Conservation (phyloP, 1,140 invertebrate genomes). For the Cydia amplana region DNA sequence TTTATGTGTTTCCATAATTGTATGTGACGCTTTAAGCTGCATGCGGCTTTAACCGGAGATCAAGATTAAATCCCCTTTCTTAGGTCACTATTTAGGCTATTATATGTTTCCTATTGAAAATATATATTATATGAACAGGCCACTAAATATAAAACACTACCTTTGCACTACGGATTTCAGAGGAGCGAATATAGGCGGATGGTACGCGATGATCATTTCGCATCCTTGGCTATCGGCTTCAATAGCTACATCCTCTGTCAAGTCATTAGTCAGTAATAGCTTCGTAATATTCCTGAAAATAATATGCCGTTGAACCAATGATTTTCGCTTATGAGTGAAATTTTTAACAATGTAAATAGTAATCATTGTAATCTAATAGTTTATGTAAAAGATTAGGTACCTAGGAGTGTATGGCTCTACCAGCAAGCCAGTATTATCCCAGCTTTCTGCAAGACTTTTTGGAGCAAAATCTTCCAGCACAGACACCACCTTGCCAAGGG, state of each 20-base stretch:
- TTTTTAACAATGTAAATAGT: not conserved
- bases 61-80: no score
- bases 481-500: constrained; percentile 81
- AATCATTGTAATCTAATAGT: no score
- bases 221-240: constrained; percentile 87
- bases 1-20: no score
- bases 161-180: constrained; percentile 92
- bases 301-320: not conserved
- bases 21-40: no score
- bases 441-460: constrained; percentile 86
- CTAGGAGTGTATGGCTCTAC: constrained; percentile 87
- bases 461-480: constrained; percentile 87
- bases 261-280: constrained; percentile 96
- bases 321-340: not conserved
- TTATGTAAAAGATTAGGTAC: constrained; percentile 42
- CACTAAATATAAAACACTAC: constrained; percentile 69
- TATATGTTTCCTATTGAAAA: no score
- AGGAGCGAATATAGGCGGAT: constrained; percentile 95
- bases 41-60: no score
- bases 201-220: constrained; percentile 95
- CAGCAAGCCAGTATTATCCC: constrained; percentile 98
- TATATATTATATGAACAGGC: not conserved
- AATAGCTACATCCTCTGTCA: constrained; percentile 92
- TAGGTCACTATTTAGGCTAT: no score
- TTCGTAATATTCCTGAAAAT: constrained; percentile 79